Base-by-base conservation (phyloP, 2,888 invertebrate genomes). In the Melipona beecheii region DNA sequence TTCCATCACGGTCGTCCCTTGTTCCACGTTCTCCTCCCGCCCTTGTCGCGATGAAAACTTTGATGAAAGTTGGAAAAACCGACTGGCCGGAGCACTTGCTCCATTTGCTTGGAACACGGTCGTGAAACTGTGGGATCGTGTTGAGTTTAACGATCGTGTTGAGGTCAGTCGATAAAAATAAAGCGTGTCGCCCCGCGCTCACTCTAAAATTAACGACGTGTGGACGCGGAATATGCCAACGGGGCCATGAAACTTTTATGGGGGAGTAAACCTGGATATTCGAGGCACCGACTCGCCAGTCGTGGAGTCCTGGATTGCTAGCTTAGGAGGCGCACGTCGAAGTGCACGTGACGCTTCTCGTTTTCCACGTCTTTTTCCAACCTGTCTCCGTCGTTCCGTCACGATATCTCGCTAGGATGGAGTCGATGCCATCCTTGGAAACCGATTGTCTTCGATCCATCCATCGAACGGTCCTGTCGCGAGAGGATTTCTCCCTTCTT, bases 161-260 rank as follows among this genome's bases (percentile, higher is more conserved):
- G 89, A 89, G 89, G 89, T 89, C 89, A 89, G 83, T 87, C 90
- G 89, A 90, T 90, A 90, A 90, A 90, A 90, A 90, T 90, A 90
- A 90, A 90, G 84, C 86, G 90, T 86, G 83, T 83, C 88, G 86
- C 75, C 81, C 74, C 74, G 82, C 78, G 83, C 83, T 79, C 89
- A 43, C 43, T 90, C 90, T 90, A 89, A 90, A 90, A 90, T 90
- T 90, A 90, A 90, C 89, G 90, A 90, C 86, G 90, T 90, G 90
- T 83, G 90, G 90, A 90, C 85, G 87, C 85, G 87, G 90, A 90
- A 90, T 90, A 90, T 90, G 90, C 85, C 86, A 81, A 78, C 82
- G 86, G 82, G 75, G 89, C 90, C 87, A 89, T 90, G 90, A 90
- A 90, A 90, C 87, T 90, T 90, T 90, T 90, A 90, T 90, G 82